These are phyloP conservation scores for Camponotus vicinus DNA, from an alignment of 1,140 invertebrate species.

Conservation along the genomic window DNA sequence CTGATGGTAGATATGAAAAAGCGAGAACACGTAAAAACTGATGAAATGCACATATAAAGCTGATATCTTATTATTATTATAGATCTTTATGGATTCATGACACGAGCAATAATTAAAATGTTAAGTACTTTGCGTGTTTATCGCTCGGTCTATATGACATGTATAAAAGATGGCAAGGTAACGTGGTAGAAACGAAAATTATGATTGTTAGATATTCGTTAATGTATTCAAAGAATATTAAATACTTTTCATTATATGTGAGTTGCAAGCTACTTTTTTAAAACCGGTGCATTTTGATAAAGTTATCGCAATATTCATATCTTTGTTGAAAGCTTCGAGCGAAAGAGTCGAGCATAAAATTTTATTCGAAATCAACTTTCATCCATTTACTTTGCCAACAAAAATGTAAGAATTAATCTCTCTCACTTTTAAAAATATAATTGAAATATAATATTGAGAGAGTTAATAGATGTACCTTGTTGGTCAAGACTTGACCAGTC, in stretches of 20 bases:
- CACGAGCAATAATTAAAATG: conserved; percentile 47
- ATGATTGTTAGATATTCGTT: conserved; percentile 19
- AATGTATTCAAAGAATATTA: conserved; percentile 23
- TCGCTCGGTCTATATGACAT: conserved; percentile 13
- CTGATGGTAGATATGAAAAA: neutral
- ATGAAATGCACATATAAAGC: neutral
- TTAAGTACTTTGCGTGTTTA: conserved; percentile 46
- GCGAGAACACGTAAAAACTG: neutral
- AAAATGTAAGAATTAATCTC: neutral
- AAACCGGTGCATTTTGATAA: conserved; percentile 5
- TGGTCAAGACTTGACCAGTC: conserved; percentile 96
- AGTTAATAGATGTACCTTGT: conserved; percentile 89
- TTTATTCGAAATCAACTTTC: no score
- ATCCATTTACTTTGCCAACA: neutral
- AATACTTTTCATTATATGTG: conserved; percentile 10
- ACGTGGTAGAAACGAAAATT: neutral
- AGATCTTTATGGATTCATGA: conserved; percentile 25
- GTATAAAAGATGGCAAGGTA: neutral
- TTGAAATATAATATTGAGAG: neutral
- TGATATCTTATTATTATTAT: conserved; percentile 34
- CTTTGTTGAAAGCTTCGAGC: conserved; percentile 3
- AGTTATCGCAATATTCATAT: neutral
- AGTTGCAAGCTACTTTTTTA: neutral
- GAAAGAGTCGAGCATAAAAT: no score
- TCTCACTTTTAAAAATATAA: neutral